phyloP scores from a whole-genome alignment of 1,140 invertebrate species.

The Drosophila ambigua region DNA sequence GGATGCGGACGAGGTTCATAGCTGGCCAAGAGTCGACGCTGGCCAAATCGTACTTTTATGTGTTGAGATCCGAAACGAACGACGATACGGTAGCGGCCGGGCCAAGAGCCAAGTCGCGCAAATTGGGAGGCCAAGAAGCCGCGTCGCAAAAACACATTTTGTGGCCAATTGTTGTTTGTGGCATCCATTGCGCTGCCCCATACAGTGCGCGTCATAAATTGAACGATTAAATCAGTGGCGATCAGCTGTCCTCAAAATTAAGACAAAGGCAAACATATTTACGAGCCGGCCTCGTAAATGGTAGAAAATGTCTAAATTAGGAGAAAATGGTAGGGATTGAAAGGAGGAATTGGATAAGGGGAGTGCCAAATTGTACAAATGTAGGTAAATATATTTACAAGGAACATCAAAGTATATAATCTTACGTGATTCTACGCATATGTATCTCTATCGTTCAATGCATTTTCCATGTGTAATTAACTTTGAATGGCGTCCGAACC shows the following conservation, averaged over 20 bases:
- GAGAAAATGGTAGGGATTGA: constrained; percentile 5
- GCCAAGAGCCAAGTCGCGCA: constrained; percentile 1
- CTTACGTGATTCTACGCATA: too few species aligned
- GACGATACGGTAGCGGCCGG: background rate
- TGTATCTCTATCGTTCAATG: too few species aligned
- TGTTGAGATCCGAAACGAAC: constrained; percentile 29
- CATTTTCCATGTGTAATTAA: constrained; percentile 49
- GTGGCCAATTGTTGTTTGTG: constrained; percentile 51
- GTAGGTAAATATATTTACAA: constrained; percentile 4
- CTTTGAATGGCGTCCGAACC: constrained; percentile 47
- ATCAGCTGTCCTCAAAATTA: constrained; percentile 49
- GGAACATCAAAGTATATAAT: constrained; percentile 20
- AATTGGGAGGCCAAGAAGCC: background rate
- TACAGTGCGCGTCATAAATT: constrained; percentile 56
- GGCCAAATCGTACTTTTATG: constrained; percentile 33
- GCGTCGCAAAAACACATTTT: constrained; percentile 63
- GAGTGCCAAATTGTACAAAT: constrained; percentile 33
- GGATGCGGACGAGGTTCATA: background rate
- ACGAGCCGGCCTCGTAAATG: constrained; percentile 41
- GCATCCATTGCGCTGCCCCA: constrained; percentile 13
- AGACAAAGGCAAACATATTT: constrained; percentile 40
- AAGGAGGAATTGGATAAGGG: constrained; percentile 2
- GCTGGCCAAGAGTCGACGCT: constrained; percentile 32
- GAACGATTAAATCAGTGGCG: constrained; percentile 18
- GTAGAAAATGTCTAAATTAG: constrained; percentile 54